Percentiles rank a stretch among this genome's conserved stretches.
phyloP scores from a whole-genome alignment of 2,113 vertebrate species.

The Catharus bicknelli region DNA sequence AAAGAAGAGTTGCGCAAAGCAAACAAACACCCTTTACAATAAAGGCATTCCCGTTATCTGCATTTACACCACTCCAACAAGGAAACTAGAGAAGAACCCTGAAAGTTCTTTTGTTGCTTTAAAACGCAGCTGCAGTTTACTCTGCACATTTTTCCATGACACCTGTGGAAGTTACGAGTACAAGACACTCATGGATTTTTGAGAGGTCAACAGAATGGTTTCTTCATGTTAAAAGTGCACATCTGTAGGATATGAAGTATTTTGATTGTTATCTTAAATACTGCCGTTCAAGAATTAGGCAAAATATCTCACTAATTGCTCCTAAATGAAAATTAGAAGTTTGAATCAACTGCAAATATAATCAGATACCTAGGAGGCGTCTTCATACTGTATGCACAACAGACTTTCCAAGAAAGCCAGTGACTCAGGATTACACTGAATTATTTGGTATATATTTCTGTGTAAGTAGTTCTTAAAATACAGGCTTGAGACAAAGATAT shows the following conservation, averaged over 20 bases:
- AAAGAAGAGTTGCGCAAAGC: conserved; percentile 11
- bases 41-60: background rate
- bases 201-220: background rate
- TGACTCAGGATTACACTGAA: background rate
- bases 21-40: background rate
- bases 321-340: background rate
- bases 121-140: background rate
- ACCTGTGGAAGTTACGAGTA: background rate
- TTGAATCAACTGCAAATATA: background rate
- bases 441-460: background rate
- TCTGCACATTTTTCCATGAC: background rate
- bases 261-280: background rate
- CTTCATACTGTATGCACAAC: background rate
- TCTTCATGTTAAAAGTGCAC: background rate
- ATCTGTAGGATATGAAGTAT: background rate
- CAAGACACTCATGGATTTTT: background rate
- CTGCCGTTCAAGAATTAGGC: background rate
- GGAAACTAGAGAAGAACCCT: background rate
- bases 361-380: background rate
- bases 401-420: background rate
- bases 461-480: background rate
- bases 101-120: background rate
- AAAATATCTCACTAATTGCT: background rate
- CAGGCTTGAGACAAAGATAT: background rate
- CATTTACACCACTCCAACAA: background rate